Evolutionary conservation across 2,888 invertebrate species (phyloP).

Genomic region (Gymnoscelis rufifasciata): DNA sequence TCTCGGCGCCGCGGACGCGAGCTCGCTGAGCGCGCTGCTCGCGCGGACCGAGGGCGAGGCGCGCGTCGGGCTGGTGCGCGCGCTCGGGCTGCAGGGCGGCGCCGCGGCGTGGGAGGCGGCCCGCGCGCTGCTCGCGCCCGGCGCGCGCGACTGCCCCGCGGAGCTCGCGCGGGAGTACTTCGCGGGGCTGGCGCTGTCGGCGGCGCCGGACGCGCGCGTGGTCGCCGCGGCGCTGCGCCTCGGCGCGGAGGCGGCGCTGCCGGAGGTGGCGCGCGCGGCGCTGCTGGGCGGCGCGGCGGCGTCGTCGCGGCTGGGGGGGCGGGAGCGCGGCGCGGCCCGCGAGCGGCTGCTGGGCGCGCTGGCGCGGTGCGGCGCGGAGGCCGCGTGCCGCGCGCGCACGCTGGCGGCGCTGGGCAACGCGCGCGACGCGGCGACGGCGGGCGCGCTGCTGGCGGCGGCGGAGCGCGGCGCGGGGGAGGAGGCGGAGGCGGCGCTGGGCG

Average conservation of each 20-base stretch:
- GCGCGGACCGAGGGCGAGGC: constrained; percentile 21
- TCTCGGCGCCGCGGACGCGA: constrained; percentile 26
- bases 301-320: constrained; percentile 21
- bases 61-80: constrained; percentile 34
- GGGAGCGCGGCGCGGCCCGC: constrained; percentile 15
- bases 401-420: constrained; percentile 52
- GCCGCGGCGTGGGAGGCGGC: constrained; percentile 40
- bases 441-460: constrained; percentile 41
- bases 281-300: constrained; percentile 36
- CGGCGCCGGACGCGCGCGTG: constrained; percentile 6
- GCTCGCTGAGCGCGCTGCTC: constrained; percentile 19
- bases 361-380: constrained; percentile 29
- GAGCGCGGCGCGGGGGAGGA: constrained; percentile 25
- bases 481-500: constrained; percentile 26
- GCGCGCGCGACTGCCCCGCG: constrained; percentile 33
- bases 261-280: constrained; percentile 31
- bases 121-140: constrained; percentile 40
- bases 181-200: constrained; percentile 32
- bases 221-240: constrained; percentile 27
- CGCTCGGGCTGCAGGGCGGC: constrained; percentile 46
- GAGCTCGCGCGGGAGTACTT: constrained; percentile 22
- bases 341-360: constrained; percentile 23
- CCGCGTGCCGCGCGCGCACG: constrained; percentile 35
- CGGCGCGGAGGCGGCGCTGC: constrained; percentile 34
- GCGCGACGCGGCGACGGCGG: constrained; percentile 41